Percentiles rank a stretch among this genome's conserved stretches.
Evolutionary conservation across 2,797 vertebrate genomes (phyloP).

Genomic region (Heteromormyrus szaboi): DNA sequence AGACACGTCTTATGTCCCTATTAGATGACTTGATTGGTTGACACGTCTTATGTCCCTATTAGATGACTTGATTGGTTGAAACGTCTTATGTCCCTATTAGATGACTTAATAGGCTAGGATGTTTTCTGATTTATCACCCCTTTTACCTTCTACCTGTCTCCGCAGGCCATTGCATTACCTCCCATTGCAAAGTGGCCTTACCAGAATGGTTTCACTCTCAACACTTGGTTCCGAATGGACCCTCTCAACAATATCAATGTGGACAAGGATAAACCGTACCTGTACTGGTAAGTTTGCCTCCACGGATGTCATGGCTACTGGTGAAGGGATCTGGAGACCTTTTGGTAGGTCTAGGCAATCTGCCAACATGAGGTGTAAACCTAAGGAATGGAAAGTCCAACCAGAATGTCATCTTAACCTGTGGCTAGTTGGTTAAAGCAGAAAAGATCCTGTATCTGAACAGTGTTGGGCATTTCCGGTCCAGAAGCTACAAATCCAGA

Average conservation of each 20-base stretch:
- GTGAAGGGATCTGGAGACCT: conserved; percentile 17
- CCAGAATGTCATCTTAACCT: background rate
- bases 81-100: background rate
- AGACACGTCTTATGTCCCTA: too few relatives aligned
- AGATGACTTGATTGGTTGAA: background rate
- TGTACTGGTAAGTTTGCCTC: conserved; percentile 83
- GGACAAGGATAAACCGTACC: conserved; percentile 98
- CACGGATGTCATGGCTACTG: background rate
- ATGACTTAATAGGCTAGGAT: background rate
- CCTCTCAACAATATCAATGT: conserved; percentile 99
- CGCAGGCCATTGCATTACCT: conserved; percentile 92
- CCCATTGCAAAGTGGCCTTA: conserved; percentile 99
- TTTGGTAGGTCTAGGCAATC: conserved; percentile 16
- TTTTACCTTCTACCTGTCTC: background rate
- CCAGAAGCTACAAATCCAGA: background rate
- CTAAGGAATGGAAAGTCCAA: background rate
- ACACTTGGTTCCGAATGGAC: conserved; percentile 99
- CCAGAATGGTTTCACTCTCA: conserved; percentile 97
- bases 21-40: too few relatives aligned
- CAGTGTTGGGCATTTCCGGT: background rate
- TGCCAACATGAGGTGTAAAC: background rate
- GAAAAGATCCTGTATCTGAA: background rate
- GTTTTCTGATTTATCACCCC: background rate
- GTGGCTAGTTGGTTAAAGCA: background rate
- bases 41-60: background rate